Base-by-base conservation (phyloP, 2,797 vertebrate species). In the Neostethus bicornis region DNA sequence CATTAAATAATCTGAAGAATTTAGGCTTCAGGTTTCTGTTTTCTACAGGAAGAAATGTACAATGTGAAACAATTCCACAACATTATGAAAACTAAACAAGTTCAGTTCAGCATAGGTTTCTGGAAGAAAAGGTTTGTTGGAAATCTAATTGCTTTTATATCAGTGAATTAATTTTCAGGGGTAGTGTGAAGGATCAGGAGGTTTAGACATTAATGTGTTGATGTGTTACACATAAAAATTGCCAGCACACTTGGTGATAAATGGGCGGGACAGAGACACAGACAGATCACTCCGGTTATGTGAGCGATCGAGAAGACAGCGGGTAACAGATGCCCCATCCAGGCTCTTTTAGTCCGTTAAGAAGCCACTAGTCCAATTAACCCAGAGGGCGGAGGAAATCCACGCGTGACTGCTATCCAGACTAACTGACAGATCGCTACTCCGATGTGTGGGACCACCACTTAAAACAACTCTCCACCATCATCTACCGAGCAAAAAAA, bases 311-410 rank as follows among this genome's bases (percentile, higher is more conserved):
- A 42, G 4, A 20, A 19, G 38, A 51, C 63, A 34, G 51, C 51
- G 7, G 57, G 12, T 72, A 37, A 68, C 74, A 77, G 75, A 78
- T 63, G 78, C 72, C 7, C 26, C 35, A 58, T 66, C 39, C 68
- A 35, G 65, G 14, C 73, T n/a, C 56, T 16, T 47, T 67, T 71
- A 87, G 69, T 81, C 87, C 45, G 17, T 50, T 88, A 83, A 89
- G 83, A 83, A 66, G 74, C 71, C 6, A 19, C 67, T 81, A 83
- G 85, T 88, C 89, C 81, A 79, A 83, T 86, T 88, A 90, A 20
- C 29, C 50, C 55, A 60, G 70, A 59, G 58, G 46, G 69, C 51
- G 66, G 62, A 60, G 77, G 44, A 70, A 66, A 73, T 79, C 69
- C 65, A 56, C 47, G 60, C 64, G 6, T 17, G 46, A 11, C 14